Conservation (phyloP, 2,888 invertebrate genomes). For the Scaptodrosophila latifasciaeformis region DNA sequence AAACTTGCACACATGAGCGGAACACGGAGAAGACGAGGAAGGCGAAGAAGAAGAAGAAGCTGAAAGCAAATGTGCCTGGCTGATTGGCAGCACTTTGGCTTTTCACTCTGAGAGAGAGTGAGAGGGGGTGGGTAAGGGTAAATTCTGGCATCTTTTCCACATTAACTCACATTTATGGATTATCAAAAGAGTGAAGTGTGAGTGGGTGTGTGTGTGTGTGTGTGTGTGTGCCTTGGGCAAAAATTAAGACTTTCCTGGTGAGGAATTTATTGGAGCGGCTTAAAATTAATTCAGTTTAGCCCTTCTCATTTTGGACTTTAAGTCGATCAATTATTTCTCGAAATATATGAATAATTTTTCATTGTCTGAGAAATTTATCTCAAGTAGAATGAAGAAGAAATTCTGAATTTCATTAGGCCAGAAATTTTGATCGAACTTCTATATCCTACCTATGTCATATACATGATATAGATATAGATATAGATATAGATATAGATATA, state of each 20-base stretch:
- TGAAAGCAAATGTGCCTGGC: neutral
- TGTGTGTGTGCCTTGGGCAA: neutral
- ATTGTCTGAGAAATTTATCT: too few relatives aligned
- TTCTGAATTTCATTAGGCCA: too few relatives aligned
- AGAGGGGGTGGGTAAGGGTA: neutral
- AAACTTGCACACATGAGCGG: slow-evolving; percentile 14
- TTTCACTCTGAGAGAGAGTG: too few relatives aligned
- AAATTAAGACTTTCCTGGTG: neutral
- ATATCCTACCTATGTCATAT: too few relatives aligned
- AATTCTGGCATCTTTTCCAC: too few relatives aligned
- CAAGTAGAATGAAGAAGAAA: too few relatives aligned
- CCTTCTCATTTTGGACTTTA: too few relatives aligned
- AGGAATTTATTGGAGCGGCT: too few relatives aligned
- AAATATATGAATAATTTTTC: neutral
- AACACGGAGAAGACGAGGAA: neutral
- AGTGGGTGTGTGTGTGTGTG: neutral
- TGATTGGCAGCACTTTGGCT: neutral
- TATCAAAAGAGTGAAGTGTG: too few relatives aligned
- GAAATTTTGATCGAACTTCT: too few relatives aligned
- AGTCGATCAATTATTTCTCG: neutral
- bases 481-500: neutral
- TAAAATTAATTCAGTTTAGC: too few relatives aligned
- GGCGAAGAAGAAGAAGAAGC: neutral
- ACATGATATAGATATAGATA: neutral
- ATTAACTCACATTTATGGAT: too few relatives aligned